These are phyloP conservation scores for Exaiptasia diaphana DNA, from an alignment of 64 coral and sea anemone genomes.

Conservation along the genomic window DNA sequence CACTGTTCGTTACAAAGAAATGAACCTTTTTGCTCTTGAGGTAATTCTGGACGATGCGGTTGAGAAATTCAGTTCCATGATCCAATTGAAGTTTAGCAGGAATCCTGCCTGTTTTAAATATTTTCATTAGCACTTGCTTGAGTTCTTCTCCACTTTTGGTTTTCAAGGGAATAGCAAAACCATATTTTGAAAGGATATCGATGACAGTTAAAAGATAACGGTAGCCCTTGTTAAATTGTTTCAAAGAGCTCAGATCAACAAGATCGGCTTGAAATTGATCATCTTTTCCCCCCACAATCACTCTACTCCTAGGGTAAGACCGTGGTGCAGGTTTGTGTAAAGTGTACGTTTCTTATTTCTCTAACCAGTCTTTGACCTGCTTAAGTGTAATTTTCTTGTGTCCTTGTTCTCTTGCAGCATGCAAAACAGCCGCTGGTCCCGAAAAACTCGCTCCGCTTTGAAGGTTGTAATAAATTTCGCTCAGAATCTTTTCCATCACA, in stretches of 20 bases:
- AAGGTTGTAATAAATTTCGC: slow-evolving; percentile 7
- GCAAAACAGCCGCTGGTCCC: neutral
- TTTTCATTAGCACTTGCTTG: neutral
- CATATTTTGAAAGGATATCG: neutral
- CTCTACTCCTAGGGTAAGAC: neutral
- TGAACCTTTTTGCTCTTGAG: neutral
- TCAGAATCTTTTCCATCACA: slow-evolving; percentile 1
- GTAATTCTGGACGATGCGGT: neutral
- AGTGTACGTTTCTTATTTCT: slow-evolving; percentile 3
- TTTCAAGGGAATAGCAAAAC: neutral
- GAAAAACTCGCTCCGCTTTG: neutral
- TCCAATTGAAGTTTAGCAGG: too few species aligned
- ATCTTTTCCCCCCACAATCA: slow-evolving; percentile 14
- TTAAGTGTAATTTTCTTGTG: neutral
- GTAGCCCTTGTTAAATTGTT: slow-evolving; percentile 11
- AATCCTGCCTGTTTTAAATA: neutral
- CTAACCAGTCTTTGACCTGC: slow-evolving; percentile 3
- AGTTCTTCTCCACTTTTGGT: neutral
- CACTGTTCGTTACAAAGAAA: neutral
- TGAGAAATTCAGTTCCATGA: slow-evolving; percentile 15
- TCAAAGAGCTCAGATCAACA: neutral
- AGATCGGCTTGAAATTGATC: slow-evolving; percentile 20
- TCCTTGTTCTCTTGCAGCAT: neutral
- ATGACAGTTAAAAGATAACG: neutral
- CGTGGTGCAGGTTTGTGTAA: neutral